A percentile compares a stretch with the other conserved stretches of the same genome.
These are phyloP conservation scores for Sycophaga agraensis DNA, from an alignment of 1,140 invertebrate species.

Conservation along the genomic window DNA sequence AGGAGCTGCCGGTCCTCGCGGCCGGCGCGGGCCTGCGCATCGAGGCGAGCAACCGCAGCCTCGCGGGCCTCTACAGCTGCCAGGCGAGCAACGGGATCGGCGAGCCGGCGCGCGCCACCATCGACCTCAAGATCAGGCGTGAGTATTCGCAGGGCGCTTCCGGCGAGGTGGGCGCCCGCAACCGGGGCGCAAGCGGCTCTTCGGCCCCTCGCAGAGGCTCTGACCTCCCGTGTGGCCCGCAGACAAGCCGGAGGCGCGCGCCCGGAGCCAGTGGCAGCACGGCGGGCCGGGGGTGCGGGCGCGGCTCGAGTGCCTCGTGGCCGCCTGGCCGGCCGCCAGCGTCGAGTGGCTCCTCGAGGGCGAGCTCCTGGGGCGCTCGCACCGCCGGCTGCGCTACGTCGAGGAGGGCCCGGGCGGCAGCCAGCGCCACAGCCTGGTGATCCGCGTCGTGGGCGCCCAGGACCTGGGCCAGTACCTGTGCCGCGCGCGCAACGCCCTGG, in stretches of 20 bases:
- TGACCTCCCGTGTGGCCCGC: too few species aligned
- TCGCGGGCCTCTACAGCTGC: constrained; percentile 73
- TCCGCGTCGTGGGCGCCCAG: constrained; percentile 64
- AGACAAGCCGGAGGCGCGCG: constrained; percentile 73
- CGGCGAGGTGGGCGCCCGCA: too few species aligned
- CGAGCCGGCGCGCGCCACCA: constrained; percentile 64
- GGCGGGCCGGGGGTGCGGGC: constrained; percentile 67
- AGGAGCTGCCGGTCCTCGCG: constrained; percentile 64
- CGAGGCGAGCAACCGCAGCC: constrained; percentile 64
- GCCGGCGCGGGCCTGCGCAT: constrained; percentile 67
- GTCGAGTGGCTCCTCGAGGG: constrained; percentile 58
- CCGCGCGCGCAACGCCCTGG: constrained; percentile 72
- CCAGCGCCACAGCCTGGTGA: constrained; percentile 63
- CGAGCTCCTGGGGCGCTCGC: background rate
- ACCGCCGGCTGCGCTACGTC: background rate
- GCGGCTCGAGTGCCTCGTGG: constrained; percentile 69
- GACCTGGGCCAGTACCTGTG: constrained; percentile 81
- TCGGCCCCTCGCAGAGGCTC: too few species aligned
- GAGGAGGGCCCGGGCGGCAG: background rate
- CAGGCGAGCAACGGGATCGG: constrained; percentile 73
- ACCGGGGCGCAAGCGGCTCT: too few species aligned
- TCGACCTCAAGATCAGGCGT: constrained; percentile 55
- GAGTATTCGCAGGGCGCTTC: constrained; percentile 28
- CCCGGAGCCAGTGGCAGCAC: constrained; percentile 68
- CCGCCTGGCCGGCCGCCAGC: constrained; percentile 66